Evolutionary conservation across 2,888 invertebrate species (phyloP).

Genomic region (Liopterus haemorrhoidalis): DNA sequence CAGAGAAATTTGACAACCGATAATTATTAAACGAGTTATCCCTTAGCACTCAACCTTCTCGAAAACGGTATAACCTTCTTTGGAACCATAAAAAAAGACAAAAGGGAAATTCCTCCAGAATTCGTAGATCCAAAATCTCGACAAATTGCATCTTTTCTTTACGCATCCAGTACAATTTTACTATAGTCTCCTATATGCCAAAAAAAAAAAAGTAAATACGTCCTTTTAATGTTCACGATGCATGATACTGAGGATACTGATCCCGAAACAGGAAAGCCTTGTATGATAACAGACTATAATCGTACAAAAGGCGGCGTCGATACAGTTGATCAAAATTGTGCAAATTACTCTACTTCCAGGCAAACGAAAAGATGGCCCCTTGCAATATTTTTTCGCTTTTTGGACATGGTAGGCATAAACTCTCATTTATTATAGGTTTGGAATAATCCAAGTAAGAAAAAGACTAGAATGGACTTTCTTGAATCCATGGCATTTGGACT

Average conservation of each 20-base stretch:
- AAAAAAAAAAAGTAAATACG: constrained; percentile 31
- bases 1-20: constrained; percentile 32
- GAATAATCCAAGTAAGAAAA: no score
- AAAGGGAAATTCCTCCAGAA: constrained; percentile 33
- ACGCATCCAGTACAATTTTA: constrained; percentile 28
- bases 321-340: constrained; percentile 32
- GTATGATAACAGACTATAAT: constrained; percentile 33
- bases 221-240: constrained; percentile 34
- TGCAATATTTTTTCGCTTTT: constrained; percentile 32
- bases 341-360: constrained; percentile 29
- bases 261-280: constrained; percentile 27
- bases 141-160: constrained; percentile 25
- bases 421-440: no score
- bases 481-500: no score
- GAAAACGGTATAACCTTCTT: constrained; percentile 25
- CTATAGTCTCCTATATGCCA: constrained; percentile 30
- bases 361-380: constrained; percentile 33
- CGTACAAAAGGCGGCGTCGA: constrained; percentile 32
- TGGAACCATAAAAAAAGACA: constrained; percentile 27
- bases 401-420: no score
- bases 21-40: constrained; percentile 24
- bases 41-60: constrained; percentile 26
- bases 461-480: no score
- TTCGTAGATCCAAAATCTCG: constrained; percentile 29
- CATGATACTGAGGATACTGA: constrained; percentile 29